Evolutionary conservation across 2,113 vertebrate species (phyloP).

Genomic region (Manacus vitellinus): DNA sequence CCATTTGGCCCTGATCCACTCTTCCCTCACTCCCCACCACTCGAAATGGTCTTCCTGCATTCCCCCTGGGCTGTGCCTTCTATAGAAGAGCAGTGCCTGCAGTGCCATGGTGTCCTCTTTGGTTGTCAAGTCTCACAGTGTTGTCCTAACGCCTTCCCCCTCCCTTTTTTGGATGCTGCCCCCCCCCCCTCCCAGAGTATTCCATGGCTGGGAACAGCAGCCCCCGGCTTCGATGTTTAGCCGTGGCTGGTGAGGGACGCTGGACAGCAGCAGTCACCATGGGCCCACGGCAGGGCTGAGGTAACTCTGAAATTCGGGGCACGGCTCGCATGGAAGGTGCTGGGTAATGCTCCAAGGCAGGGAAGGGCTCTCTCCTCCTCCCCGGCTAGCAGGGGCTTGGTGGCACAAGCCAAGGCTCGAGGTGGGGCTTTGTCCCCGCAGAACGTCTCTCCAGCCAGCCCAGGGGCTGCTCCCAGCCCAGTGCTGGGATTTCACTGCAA

Average conservation of each 20-base stretch:
- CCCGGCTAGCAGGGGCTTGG: background rate
- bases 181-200: background rate
- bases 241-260: too few species aligned
- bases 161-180: background rate
- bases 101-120: background rate
- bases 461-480: background rate
- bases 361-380: background rate
- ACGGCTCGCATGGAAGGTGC: too few species aligned
- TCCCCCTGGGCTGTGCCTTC: background rate
- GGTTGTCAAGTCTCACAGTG: background rate
- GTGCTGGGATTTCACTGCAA: background rate
- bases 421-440: background rate
- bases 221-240: too few species aligned
- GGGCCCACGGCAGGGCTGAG: rapidly evolving
- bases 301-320: background rate
- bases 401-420: too few species aligned
- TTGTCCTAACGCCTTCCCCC: background rate
- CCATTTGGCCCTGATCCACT: background rate
- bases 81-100: background rate
- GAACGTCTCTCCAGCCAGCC: background rate
- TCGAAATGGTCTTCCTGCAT: rapidly evolving
- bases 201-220: rapidly evolving
- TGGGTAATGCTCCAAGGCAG: background rate
- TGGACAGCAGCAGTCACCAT: background rate
- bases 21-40: background rate